Evolutionary conservation across 2,113 vertebrate genomes (phyloP).

Genomic region (Platysteira castanea): DNA sequence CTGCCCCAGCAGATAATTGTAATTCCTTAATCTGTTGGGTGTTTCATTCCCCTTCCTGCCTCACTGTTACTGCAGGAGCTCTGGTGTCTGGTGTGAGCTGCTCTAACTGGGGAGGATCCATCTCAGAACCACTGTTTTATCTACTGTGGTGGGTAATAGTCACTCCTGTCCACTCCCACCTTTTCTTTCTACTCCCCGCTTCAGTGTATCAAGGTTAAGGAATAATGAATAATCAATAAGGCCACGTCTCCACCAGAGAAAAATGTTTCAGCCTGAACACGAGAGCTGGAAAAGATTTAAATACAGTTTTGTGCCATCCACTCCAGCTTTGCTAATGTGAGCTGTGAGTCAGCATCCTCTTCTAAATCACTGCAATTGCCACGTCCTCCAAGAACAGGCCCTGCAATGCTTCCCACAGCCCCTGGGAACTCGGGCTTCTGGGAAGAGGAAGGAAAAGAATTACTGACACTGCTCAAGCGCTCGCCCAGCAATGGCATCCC

Average conservation of each 20-base stretch:
- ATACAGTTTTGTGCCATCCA: background rate
- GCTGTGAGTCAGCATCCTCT: background rate
- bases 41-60: background rate
- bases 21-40: background rate
- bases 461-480: fast-evolving
- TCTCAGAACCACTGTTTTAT: background rate
- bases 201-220: background rate
- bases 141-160: background rate
- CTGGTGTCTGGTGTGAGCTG: background rate
- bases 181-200: background rate
- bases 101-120: background rate
- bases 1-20: background rate
- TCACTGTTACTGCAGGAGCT: background rate
- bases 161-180: background rate
- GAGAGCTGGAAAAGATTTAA: background rate
- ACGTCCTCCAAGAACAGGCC: background rate
- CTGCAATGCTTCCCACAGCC: background rate
- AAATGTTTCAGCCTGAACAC: background rate
- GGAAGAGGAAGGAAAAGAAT: background rate
- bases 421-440: background rate
- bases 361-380: background rate
- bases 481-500: background rate
- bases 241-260: background rate
- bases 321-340: background rate
- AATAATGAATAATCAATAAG: background rate